phyloP scores from a whole-genome alignment of 2,888 invertebrate genomes.

The Aphrophora alni region DNA sequence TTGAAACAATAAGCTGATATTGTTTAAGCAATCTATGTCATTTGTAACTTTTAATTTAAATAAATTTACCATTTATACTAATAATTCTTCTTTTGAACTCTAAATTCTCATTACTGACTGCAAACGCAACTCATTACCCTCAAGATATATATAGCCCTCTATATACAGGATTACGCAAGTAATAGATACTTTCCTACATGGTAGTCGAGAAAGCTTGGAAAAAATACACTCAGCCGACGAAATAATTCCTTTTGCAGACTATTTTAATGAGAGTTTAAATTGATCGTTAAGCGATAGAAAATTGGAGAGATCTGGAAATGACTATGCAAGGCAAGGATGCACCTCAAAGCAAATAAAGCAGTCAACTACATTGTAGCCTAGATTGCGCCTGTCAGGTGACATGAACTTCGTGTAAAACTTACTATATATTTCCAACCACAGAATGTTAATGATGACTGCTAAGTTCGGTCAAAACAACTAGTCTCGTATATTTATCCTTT shows the following conservation, averaged over 20 bases:
- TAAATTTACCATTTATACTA: too few species aligned
- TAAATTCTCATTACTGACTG: neutral
- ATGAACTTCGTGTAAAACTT: neutral
- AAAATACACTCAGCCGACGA: neutral
- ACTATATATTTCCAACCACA: too few species aligned
- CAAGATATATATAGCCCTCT: neutral
- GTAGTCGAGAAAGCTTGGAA: neutral
- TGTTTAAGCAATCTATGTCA: too few species aligned
- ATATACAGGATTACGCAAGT: neutral
- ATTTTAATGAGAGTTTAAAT: neutral
- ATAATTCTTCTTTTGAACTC: too few species aligned
- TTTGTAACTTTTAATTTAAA: too few species aligned
- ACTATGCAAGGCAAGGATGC: neutral
- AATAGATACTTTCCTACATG: neutral
- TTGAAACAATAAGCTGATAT: too few species aligned
- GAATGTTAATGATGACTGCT: neutral
- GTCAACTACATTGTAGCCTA: neutral
- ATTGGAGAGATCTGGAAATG: neutral
- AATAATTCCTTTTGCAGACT: constrained; percentile 6
- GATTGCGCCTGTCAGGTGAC: neutral
- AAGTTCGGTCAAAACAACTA: neutral
- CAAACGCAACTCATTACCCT: neutral
- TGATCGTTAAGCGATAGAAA: constrained; percentile 6
- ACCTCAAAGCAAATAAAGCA: neutral
- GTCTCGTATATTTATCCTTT: too few species aligned